These are phyloP conservation scores for Acrobasis repandana DNA, from an alignment of 2,888 invertebrate species.

Conservation along the genomic window DNA sequence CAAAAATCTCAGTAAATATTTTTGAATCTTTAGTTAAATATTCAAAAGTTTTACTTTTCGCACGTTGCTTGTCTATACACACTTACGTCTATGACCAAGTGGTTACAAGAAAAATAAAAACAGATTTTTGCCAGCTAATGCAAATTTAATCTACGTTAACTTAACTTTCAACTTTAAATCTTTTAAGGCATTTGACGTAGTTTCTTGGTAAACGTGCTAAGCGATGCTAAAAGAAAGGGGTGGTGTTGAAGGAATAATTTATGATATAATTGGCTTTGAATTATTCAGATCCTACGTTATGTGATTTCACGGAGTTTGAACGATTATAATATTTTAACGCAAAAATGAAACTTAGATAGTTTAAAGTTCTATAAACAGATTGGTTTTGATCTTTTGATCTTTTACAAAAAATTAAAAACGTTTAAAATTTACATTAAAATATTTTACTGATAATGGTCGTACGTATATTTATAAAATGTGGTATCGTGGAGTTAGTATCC, in stretches of 20 bases:
- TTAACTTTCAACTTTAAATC: not conserved
- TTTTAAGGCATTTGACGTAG: constrained; percentile 5
- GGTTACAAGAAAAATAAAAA: constrained; percentile 7
- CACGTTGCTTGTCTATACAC: not conserved
- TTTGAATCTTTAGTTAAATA: no score
- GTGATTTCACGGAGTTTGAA: constrained; percentile 1
- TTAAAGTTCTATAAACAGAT: not conserved
- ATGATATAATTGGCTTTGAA: not conserved
- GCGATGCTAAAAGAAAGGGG: not conserved
- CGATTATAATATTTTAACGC: not conserved
- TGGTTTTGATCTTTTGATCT: not conserved
- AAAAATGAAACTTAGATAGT: not conserved
- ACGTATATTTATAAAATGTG: no score
- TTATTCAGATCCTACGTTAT: not conserved
- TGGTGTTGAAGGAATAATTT: not conserved
- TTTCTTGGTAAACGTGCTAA: not conserved
- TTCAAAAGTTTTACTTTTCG: no score
- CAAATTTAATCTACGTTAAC: constrained; percentile 6
- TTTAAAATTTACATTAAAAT: not conserved
- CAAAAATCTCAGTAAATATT: no score
- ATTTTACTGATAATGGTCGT: no score
- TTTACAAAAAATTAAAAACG: not conserved
- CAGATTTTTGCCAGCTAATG: constrained; percentile 12
- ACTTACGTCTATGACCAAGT: not conserved
- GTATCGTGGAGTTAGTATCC: no score